These are phyloP conservation scores for Melanotaenia parkinsoni DNA, from an alignment of 2,797 vertebrate species.

Conservation along the genomic window DNA sequence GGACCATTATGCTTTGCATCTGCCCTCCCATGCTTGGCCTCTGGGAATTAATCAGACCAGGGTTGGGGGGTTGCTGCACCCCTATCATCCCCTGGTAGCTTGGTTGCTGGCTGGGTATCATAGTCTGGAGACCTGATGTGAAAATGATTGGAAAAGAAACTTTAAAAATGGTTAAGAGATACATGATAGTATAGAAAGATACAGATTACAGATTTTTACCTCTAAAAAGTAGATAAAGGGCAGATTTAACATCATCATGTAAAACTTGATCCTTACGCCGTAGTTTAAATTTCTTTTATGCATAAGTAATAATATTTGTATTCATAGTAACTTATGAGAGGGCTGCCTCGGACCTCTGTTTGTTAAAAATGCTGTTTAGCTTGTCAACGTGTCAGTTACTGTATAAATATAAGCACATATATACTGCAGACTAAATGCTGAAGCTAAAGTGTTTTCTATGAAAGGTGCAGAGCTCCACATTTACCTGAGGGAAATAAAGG, in stretches of 20 bases:
- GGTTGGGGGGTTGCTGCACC: conserved; percentile 93
- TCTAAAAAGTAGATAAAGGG: not conserved
- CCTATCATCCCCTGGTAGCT: conserved; percentile 94
- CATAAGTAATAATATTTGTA: not conserved
- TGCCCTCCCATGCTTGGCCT: conserved; percentile 89
- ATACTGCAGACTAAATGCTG: conserved; percentile 28
- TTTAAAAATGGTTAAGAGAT: not conserved
- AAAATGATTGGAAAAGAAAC: not conserved
- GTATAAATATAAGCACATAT: conserved; percentile 45
- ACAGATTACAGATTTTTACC: not conserved
- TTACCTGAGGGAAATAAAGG: conserved; percentile 10
- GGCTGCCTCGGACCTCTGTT: conserved; percentile 1
- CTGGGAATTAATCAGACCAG: conserved; percentile 90
- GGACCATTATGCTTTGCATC: conserved; percentile 97
- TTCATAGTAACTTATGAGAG: conserved; percentile 10
- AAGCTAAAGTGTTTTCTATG: conserved; percentile 28
- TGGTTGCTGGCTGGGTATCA: conserved; percentile 95
- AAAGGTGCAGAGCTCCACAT: conserved; percentile 42
- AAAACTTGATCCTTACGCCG: not conserved
- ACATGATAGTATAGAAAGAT: not conserved
- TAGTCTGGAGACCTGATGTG: conserved; percentile 88
- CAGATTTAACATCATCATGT: not conserved
- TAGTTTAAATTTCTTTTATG: not conserved
- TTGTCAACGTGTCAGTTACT: conserved; percentile 50
- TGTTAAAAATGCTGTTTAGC: conserved; percentile 31